Evolutionary conservation across 1,140 invertebrate genomes (phyloP).

Genomic region (Diplogasteroides magnus): DNA sequence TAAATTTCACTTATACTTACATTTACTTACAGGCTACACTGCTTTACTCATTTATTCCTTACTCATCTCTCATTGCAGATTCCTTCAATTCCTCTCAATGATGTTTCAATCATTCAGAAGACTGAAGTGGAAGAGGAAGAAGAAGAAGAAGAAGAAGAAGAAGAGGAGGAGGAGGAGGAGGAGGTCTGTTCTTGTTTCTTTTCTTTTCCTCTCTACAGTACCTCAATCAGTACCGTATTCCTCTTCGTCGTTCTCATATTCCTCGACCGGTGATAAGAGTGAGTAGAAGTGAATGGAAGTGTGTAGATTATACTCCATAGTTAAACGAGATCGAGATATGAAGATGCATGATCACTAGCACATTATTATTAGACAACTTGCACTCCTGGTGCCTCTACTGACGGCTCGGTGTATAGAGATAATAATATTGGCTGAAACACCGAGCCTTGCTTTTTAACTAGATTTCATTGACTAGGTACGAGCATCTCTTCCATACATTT

Average conservation of each 20-base stretch:
- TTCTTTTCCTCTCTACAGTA: neutral
- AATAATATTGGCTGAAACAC: neutral
- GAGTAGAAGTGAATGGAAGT: neutral
- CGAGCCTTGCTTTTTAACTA: neutral
- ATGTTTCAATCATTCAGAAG: neutral
- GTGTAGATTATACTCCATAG: no score
- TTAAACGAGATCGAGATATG: no score
- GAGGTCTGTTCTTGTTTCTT: neutral
- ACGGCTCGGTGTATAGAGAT: neutral
- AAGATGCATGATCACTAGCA: no score
- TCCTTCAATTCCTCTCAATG: neutral
- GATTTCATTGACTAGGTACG: neutral
- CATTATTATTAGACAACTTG: neutral
- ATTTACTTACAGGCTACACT: neutral
- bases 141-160: neutral
- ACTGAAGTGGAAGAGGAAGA: neutral
- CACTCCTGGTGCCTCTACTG: neutral
- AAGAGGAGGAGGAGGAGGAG: neutral
- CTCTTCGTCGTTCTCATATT: neutral
- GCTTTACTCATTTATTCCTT: neutral
- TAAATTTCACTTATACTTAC: neutral
- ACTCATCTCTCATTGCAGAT: neutral
- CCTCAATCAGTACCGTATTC: no score
- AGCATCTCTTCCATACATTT: no score
- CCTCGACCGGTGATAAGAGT: neutral